Percentiles rank a stretch among this genome's conserved stretches.
Conservation (phyloP, 2,888 invertebrate genomes). For the Digitonthophagus gazella region DNA sequence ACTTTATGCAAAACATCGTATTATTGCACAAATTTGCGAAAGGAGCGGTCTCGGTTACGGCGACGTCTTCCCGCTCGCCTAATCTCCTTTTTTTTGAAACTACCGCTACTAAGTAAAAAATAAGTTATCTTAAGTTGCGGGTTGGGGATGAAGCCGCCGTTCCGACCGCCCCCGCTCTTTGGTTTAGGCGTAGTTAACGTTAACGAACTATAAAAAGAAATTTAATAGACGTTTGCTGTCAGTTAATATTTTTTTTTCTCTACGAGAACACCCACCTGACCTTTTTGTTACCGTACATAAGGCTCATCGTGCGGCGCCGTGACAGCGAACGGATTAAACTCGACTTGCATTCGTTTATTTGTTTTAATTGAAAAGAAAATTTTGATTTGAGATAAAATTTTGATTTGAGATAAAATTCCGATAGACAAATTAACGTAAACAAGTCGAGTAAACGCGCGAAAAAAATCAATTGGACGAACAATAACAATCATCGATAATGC, state of each 20-base stretch:
- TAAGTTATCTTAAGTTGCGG: constrained; percentile 1
- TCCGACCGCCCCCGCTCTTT: constrained; percentile 19
- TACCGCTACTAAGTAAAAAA: neutral
- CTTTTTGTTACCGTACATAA: neutral
- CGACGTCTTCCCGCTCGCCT: neutral
- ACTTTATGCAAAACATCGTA: constrained; percentile 3
- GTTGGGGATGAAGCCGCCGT: neutral
- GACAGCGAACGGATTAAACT: neutral
- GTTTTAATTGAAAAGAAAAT: too few species aligned
- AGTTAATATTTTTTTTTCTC: too few species aligned
- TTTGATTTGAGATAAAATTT: too few species aligned
- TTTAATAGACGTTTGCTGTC: neutral
- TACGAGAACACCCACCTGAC: neutral
- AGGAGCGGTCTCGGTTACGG: neutral
- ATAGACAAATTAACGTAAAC: neutral
- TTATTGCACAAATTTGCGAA: constrained; percentile 18
- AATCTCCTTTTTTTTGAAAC: neutral
- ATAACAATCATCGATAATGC: neutral
- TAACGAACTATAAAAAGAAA: neutral
- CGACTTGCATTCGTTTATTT: neutral
- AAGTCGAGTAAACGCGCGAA: neutral
- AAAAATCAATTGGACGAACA: neutral
- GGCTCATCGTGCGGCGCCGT: too few species aligned
- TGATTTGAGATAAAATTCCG: too few species aligned
- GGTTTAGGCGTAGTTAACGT: constrained; percentile 29